Percentiles rank a stretch among this genome's conserved stretches.
Evolutionary conservation across 2,888 invertebrate genomes (phyloP).

Genomic region (Eupithecia inturbata): DNA sequence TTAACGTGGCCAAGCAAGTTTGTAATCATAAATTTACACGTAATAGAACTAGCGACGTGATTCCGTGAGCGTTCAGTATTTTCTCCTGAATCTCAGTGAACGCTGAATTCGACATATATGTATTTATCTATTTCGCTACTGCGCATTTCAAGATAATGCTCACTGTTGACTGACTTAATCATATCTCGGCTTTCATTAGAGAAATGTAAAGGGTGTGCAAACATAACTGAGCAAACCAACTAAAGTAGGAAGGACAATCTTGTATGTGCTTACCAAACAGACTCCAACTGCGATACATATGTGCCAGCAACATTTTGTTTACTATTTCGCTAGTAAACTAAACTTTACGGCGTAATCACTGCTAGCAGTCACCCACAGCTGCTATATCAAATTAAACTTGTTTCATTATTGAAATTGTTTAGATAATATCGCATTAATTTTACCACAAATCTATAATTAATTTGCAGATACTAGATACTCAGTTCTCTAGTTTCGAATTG

Average conservation of each 20-base stretch:
- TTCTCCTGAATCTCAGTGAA: not conserved
- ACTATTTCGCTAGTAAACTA: slow-evolving; percentile 49
- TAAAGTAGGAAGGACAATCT: slow-evolving; percentile 43
- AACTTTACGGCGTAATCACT: slow-evolving; percentile 39
- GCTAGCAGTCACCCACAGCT: slow-evolving; percentile 32
- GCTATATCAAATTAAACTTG: slow-evolving; percentile 25
- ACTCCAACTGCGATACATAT: slow-evolving; percentile 65
- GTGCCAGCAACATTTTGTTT: slow-evolving; percentile 62
- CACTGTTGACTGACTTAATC: slow-evolving; percentile 54
- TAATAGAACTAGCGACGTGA: not conserved
- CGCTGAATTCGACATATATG: not conserved
- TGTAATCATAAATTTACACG: slow-evolving; percentile 28
- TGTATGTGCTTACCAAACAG: slow-evolving; percentile 68
- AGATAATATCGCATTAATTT: slow-evolving; percentile 18
- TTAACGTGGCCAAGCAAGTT: slow-evolving; percentile 34
- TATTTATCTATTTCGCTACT: slow-evolving; percentile 48
- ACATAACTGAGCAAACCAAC: slow-evolving; percentile 47
- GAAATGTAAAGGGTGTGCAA: slow-evolving; percentile 52
- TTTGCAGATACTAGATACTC: not conserved
- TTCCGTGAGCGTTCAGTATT: not conserved
- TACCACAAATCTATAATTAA: slow-evolving; percentile 17
- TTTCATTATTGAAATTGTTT: too few relatives aligned
- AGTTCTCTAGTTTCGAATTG: not conserved
- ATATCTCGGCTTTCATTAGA: slow-evolving; percentile 56
- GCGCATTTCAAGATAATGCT: slow-evolving; percentile 55